These are phyloP conservation scores for Rhadinocentrus ornatus DNA, from an alignment of 2,797 vertebrate genomes.

Conservation along the genomic window DNA sequence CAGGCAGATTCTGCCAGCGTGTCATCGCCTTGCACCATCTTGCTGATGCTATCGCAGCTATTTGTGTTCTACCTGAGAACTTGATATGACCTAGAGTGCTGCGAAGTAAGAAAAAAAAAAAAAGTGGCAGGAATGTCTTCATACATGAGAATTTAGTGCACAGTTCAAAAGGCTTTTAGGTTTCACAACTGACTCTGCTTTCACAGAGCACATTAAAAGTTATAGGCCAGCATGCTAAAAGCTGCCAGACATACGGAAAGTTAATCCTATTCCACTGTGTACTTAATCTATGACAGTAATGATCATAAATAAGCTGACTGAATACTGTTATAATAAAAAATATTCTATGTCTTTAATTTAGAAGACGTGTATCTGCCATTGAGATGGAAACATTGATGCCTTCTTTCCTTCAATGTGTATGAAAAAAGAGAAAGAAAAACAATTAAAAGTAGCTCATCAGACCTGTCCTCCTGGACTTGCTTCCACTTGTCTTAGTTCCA, in stretches of 20 bases:
- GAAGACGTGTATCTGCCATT: conserved; percentile 10
- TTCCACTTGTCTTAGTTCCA: conserved; percentile 74
- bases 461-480: conserved; percentile 72
- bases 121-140: conserved; percentile 40
- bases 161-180: conserved; percentile 34
- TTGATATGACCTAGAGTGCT: conserved; percentile 78
- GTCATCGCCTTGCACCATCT: conserved; percentile 81
- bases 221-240: conserved; percentile 33
- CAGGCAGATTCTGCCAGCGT: conserved; percentile 74
- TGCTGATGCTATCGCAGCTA: conserved; percentile 74
- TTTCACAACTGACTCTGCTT: conserved; percentile 23
- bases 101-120: conserved; percentile 40
- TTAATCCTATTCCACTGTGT: not conserved
- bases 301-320: not conserved
- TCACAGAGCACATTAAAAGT: conserved; percentile 30
- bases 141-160: conserved; percentile 38
- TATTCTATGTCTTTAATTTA: not conserved
- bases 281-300: not conserved
- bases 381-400: conserved; percentile 19
- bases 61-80: conserved; percentile 78
- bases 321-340: not conserved
- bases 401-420: conserved; percentile 9
- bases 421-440: conserved; percentile 60
- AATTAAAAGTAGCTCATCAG: conserved; percentile 78
- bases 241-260: conserved; percentile 22